Evolutionary conservation across 2,113 vertebrate species (phyloP), one percentile per base, ranked within the genome.

Genomic region (Notiomystis cincta): DNA sequence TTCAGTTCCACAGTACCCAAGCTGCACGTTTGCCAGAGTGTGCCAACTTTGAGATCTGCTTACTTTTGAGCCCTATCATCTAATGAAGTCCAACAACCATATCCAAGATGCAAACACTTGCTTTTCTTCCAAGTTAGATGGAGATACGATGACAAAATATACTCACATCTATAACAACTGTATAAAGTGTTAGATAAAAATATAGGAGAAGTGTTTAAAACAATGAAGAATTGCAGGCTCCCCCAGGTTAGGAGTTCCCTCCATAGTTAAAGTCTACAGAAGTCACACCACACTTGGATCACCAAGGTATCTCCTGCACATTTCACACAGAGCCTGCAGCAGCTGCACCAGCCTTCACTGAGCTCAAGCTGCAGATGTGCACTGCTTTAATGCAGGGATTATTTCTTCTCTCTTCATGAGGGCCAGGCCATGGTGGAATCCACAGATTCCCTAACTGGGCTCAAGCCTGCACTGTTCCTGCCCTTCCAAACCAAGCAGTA

Each of bases 1-100:
- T n/a, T 60, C 73, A 91, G n/a, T 23, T 83, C 42, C 61, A 69
- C 2, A 0, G 37, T 15, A 50, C 9, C 8, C 0, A 0, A 87
- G 38, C 47, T 64, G 8, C 57, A 82, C 53, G 38, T 64, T 9
- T 89, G 28, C 30, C 67, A 87, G 23, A 48, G 13, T 1, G 1
- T 14, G 19, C 17, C 53, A 85, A 1, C 38, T 61, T 25, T 40
- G 69, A 92, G 45, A 53, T 56, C 35, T 60, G 22, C n/a, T 71
- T 62, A 35, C 21, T 86, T 91, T 28, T 48, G 30, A 91, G 54
- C 56, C n/a, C 58, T 50, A 24, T 21, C 27, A 66, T 11, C 8
- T 40, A 70, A 81, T 20, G 38, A 87, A 92, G 72, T 57, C n/a
- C 40, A 88, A 37, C 15, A n/a, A 53, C 15, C 16, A 22, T 5